Evolutionary conservation across 2,888 invertebrate genomes (phyloP), one percentile per base, ranked within the genome.

Genomic region (Bombylius major): DNA sequence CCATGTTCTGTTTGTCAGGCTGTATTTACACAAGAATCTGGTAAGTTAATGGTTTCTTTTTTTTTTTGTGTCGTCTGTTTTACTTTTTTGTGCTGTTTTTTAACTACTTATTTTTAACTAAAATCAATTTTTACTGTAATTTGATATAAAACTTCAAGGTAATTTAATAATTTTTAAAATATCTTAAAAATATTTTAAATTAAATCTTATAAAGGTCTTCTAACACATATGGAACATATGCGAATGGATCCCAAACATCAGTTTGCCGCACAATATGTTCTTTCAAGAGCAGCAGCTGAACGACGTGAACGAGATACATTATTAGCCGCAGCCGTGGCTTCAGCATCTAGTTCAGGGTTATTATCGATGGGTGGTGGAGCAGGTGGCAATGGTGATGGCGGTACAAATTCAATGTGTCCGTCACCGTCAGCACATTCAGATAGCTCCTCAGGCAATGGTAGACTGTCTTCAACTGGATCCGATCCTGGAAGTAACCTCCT

Each of bases 161-260:
- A 53, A 39, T 14, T 39, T 32, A 12, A 44, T 31, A 34, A 14
- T 34, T 13, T n/a, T 46, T 13, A n/a, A 51, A 6, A 8, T 33
- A 23, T 2, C 23, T 23, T 23, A 23, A 23, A 23, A 23, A 23
- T 23, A 23, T 23, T 23, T 23, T 23, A 23, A 23, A 23, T 23
- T 23, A 3, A 23, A 23, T 23, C 23, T 58, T 58, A 58, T 60
- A 77, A 77, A 94, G 94, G 93, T 68, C 81, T 94, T 39, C 79
- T 94, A 57, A 89, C 89, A 58, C 94, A 94, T 72, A 93, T 94
- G 93, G 93, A 94, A 68, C 92, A 93, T 71, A 93, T 94, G 93
- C 82, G 93, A 67, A 93, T 93, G 92, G 93, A 94, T 72, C 92
- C 93, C 0, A 94, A 94, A 73, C 93, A 94, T 77, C 93, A 93